phyloP scores from a whole-genome alignment of 2,797 vertebrate genomes.

The Oreortyx pictus region DNA sequence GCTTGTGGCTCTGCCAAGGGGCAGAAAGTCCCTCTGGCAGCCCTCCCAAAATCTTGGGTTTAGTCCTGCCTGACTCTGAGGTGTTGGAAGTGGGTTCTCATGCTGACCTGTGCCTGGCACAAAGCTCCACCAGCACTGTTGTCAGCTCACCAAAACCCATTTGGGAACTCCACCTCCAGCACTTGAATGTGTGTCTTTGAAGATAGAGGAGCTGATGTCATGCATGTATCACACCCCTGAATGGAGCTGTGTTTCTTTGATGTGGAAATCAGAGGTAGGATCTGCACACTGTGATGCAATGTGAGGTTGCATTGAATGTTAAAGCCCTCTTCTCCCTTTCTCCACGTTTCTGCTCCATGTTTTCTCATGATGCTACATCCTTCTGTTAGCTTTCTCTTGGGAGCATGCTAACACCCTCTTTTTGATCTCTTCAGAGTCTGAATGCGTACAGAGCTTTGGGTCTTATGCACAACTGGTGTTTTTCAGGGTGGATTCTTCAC shows the following conservation, averaged over 20 bases:
- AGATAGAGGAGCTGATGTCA: neutral
- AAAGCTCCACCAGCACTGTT: neutral
- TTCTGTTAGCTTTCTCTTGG: neutral
- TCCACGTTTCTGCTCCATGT: neutral
- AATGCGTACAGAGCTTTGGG: neutral
- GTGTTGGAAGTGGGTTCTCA: neutral
- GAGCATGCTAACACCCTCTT: neutral
- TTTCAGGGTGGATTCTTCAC: neutral
- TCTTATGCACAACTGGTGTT: accelerated
- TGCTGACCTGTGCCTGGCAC: conserved; percentile 9
- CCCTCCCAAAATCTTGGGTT: neutral
- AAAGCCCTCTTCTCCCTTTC: neutral
- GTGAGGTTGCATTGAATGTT: neutral
- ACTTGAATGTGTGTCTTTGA: neutral
- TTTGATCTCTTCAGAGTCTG: neutral
- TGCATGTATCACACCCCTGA: neutral
- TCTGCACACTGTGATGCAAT: neutral
- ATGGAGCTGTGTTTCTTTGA: neutral
- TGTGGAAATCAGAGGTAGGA: neutral
- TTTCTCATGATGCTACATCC: neutral
- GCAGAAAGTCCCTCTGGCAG: neutral
- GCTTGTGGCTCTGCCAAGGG: neutral
- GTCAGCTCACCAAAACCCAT: neutral
- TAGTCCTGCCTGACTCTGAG: neutral
- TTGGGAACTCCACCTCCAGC: neutral